Evolutionary conservation across 53 echinoderm and acorn worm genomes (phyloP).

Genomic region (Paracentrotus lividus): DNA sequence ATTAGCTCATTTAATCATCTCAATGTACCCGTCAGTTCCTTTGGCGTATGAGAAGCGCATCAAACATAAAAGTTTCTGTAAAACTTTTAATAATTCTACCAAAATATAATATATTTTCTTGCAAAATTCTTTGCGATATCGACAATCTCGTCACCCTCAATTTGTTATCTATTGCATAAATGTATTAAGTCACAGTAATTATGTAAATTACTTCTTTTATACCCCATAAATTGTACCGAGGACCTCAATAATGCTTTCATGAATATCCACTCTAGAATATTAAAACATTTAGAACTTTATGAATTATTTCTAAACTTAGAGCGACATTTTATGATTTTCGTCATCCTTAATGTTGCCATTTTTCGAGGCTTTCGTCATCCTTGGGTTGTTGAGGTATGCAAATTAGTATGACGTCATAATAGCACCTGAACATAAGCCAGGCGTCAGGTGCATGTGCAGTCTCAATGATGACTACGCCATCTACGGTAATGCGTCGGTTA

Average conservation of each 20-base stretch:
- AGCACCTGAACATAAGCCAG: background rate
- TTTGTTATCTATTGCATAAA: background rate
- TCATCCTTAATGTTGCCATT: constrained; percentile 32
- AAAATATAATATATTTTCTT: background rate
- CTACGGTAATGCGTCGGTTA: constrained; percentile 14
- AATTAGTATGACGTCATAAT: constrained; percentile 58
- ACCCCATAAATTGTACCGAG: background rate
- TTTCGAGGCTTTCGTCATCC: constrained; percentile 51
- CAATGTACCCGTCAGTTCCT: background rate
- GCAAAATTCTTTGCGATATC: background rate
- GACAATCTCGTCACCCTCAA: constrained; percentile 45
- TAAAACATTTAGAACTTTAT: background rate
- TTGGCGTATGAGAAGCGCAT: background rate
- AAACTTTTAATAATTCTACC: background rate
- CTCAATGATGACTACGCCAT: constrained; percentile 31
- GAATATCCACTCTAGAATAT: background rate
- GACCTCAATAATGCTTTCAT: background rate
- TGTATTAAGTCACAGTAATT: background rate
- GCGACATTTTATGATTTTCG: constrained; percentile 12
- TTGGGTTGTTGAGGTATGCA: background rate
- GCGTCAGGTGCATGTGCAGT: background rate
- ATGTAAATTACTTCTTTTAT: background rate
- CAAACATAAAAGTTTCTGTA: background rate
- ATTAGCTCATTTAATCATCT: background rate
- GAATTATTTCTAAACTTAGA: background rate